Conservation (phyloP, 2,113 vertebrate genomes). For the Procapra przewalskii region DNA sequence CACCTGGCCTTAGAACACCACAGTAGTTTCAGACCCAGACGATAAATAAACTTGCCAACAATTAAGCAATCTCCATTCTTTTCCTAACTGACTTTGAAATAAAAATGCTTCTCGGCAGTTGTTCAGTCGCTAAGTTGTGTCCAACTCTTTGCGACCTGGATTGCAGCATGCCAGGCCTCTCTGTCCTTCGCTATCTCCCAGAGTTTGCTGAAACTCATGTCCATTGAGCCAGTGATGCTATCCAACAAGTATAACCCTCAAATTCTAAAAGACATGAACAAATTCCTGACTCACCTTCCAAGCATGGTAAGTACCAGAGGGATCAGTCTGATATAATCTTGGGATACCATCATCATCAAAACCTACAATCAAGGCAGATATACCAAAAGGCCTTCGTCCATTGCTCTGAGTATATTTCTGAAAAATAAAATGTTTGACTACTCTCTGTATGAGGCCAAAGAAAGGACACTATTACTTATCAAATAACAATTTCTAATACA, state of each 20-base stretch:
- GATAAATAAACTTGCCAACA: not conserved
- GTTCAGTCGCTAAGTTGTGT: not conserved
- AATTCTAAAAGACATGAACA: constrained; percentile 3
- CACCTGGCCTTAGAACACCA: not conserved
- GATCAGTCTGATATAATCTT: constrained; percentile 87
- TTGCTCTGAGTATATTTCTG: constrained; percentile 82
- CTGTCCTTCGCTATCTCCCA: not conserved
- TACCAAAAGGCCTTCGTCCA: constrained; percentile 86
- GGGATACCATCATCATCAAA: constrained; percentile 87
- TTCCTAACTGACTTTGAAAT: not conserved
- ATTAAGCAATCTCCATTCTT: not conserved
- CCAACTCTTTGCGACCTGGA: not conserved
- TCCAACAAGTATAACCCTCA: not conserved
- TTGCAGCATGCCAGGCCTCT: not conserved
- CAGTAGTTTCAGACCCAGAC: not conserved
- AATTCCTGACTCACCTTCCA: constrained; percentile 83
- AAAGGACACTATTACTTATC: not conserved
- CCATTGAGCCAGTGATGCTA: not conserved
- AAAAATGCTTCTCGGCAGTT: not conserved
- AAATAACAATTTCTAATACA: not conserved
- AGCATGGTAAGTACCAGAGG: constrained; percentile 88
- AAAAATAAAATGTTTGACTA: constrained; percentile 41
- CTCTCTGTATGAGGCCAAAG: not conserved
- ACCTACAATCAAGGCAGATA: constrained; percentile 87
- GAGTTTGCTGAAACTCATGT: not conserved